phyloP scores from a whole-genome alignment of 2,888 invertebrate genomes.

The Chrysomela aeneicollis region DNA sequence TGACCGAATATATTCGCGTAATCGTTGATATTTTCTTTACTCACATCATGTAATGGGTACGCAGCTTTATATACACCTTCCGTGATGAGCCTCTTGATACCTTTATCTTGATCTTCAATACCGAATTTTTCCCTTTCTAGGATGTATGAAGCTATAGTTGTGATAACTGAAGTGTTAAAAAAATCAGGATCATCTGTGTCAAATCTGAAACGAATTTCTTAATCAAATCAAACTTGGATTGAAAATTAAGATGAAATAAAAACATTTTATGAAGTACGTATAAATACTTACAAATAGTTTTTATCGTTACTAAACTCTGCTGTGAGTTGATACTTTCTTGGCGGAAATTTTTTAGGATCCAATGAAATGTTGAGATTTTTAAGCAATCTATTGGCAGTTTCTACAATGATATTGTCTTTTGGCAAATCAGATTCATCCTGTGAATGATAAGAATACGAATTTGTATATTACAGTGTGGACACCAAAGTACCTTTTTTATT shows the following conservation, averaged over 20 bases:
- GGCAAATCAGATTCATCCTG: conserved; percentile 45
- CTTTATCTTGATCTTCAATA: conserved; percentile 67
- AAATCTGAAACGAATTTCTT: conserved; percentile 63
- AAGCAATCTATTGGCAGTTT: conserved; percentile 59
- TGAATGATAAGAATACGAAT: conserved; percentile 17
- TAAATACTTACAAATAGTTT: conserved; percentile 71
- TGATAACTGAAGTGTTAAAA: conserved; percentile 72
- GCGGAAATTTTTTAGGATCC: conserved; percentile 69
- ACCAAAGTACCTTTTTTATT: background rate
- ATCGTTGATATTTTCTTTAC: conserved; percentile 47
- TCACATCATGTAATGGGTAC: conserved; percentile 80
- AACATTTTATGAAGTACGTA: background rate
- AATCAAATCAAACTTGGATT: conserved; percentile 8
- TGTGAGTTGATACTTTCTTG: conserved; percentile 69
- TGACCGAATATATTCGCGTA: no score
- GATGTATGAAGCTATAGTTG: conserved; percentile 78
- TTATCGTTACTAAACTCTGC: conserved; percentile 76
- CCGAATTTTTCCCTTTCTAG: conserved; percentile 74
- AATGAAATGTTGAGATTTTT: conserved; percentile 65
- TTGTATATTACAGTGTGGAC: background rate
- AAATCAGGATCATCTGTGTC: conserved; percentile 72
- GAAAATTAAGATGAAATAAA: conserved; percentile 20
- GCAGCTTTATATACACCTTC: conserved; percentile 74
- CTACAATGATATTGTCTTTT: conserved; percentile 44
- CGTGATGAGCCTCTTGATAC: conserved; percentile 72